Conservation (phyloP, 2,888 invertebrate species). For the Drosophila neoperkinsi region DNA sequence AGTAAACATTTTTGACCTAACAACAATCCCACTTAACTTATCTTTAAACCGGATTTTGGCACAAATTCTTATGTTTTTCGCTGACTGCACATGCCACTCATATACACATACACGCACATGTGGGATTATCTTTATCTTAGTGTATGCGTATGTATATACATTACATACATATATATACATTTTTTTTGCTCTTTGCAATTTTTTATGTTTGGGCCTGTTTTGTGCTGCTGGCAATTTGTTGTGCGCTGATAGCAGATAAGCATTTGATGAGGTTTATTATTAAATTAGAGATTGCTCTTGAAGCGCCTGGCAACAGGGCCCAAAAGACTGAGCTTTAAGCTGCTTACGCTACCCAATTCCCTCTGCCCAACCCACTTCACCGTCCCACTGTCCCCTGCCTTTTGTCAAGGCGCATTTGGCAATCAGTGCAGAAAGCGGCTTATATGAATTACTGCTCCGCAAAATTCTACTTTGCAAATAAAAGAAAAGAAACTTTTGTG, state of each 20-base stretch:
- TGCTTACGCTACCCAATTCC: constrained; percentile 55
- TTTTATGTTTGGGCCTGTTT: constrained; percentile 39
- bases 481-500: constrained; percentile 15
- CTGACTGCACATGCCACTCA: constrained; percentile 20
- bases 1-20: neutral
- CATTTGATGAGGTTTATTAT: constrained; percentile 78
- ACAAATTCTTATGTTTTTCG: neutral
- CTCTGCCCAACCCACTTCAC: neutral
- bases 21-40: neutral
- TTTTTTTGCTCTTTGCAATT: constrained; percentile 16
- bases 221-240: constrained; percentile 69
- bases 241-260: constrained; percentile 77
- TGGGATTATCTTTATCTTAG: constrained; percentile 61
- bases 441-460: constrained; percentile 20
- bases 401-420: constrained; percentile 10
- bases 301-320: constrained; percentile 28
- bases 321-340: constrained; percentile 51
- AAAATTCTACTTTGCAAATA: constrained; percentile 25
- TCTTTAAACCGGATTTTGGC: neutral
- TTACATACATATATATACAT: neutral
- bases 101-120: constrained; percentile 30
- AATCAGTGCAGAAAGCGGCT: constrained; percentile 62
- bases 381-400: neutral
- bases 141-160: neutral
- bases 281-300: constrained; percentile 60